phyloP scores from a whole-genome alignment of 2,797 vertebrate genomes.

The Anabacerthia variegaticeps region DNA sequence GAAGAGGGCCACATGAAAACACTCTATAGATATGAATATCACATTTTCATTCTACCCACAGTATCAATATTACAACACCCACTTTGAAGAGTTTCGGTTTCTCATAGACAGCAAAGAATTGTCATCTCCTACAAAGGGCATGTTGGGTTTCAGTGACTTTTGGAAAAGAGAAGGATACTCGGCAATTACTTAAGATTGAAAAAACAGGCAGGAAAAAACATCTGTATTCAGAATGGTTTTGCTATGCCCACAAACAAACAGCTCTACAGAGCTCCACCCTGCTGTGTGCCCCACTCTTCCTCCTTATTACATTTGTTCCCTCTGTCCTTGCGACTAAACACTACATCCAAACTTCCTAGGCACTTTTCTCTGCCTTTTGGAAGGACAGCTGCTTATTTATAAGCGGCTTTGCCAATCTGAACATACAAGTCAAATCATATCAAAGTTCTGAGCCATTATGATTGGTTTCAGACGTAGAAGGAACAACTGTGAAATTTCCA shows the following conservation, averaged over 20 bases:
- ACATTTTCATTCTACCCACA: not conserved
- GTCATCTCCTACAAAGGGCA: not conserved
- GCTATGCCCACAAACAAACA: not conserved
- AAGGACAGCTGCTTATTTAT: not conserved
- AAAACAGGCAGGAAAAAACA: not conserved
- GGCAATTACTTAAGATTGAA: not conserved
- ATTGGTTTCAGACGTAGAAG: not conserved
- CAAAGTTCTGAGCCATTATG: not conserved
- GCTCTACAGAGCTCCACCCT: not conserved
- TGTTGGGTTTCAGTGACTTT: not conserved
- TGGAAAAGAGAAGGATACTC: not conserved
- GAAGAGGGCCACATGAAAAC: not conserved
- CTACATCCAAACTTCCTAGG: not conserved
- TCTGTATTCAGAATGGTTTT: not conserved
- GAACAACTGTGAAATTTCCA: not conserved
- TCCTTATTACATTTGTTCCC: not conserved
- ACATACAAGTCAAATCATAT: fast-evolving
- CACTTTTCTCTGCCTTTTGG: not conserved
- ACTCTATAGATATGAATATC: not conserved
- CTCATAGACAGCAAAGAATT: not conserved
- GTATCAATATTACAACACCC: not conserved
- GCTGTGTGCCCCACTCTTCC: not conserved
- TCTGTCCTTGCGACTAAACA: not conserved
- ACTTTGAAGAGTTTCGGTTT: not conserved
- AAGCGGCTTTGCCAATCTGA: not conserved